phyloP scores from a whole-genome alignment of 1,140 invertebrate species.

The Aphis craccivora region DNA sequence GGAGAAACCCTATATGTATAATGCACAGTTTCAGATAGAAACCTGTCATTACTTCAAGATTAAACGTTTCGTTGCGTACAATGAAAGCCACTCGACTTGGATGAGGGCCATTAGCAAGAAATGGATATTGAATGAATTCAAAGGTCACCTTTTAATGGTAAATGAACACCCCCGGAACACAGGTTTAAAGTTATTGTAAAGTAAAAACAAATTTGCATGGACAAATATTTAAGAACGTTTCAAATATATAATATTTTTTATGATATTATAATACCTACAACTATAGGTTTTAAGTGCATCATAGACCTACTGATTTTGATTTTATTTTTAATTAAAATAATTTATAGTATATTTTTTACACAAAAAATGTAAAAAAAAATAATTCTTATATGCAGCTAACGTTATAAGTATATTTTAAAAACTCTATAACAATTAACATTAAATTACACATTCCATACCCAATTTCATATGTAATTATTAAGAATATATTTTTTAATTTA shows the following conservation, averaged over 20 bases:
- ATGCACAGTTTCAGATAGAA: slow-evolving; percentile 27
- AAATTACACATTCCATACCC: not conserved
- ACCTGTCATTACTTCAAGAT: slow-evolving; percentile 51
- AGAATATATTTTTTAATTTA: not conserved
- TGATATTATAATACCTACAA: not conserved
- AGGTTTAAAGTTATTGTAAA: not conserved
- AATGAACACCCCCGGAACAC: not conserved
- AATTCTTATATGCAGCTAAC: too few species aligned
- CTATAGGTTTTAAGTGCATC: not conserved
- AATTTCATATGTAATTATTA: not conserved
- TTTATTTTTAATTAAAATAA: not conserved
- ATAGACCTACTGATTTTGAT: not conserved
- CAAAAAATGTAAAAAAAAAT: too few species aligned
- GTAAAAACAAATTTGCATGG: not conserved
- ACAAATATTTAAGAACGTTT: not conserved
- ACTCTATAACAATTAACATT: not conserved
- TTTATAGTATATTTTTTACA: not conserved
- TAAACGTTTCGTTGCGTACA: slow-evolving; percentile 48
- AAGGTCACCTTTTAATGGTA: slow-evolving; percentile 2
- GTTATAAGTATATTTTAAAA: not conserved
- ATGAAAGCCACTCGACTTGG: slow-evolving; percentile 40
- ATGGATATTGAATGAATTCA: slow-evolving; percentile 49
- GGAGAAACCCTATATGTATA: slow-evolving; percentile 22
- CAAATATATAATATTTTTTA: not conserved
- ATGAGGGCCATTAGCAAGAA: slow-evolving; percentile 44